Percentiles rank a stretch among this genome's conserved stretches.
Conservation (phyloP, 1,140 invertebrate species). For the Camponotus vicinus region DNA sequence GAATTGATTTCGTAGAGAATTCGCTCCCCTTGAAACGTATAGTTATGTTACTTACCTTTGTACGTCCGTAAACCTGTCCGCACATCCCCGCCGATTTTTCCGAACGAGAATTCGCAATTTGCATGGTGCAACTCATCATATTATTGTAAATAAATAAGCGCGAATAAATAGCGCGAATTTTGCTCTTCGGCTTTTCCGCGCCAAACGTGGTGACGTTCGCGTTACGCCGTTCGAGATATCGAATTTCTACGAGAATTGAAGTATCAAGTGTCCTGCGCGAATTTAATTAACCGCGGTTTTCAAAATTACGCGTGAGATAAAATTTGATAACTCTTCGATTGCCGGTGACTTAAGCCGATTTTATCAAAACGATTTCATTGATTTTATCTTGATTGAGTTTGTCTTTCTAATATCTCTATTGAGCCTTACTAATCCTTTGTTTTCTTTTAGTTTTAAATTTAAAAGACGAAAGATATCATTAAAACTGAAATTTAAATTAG, state of each 20-base stretch:
- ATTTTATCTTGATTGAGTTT: neutral
- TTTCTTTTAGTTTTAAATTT: neutral
- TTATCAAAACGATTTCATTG: neutral
- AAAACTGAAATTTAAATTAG: neutral
- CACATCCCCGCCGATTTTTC: constrained; percentile 59
- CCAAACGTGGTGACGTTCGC: constrained; percentile 40
- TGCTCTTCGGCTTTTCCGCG: constrained; percentile 61
- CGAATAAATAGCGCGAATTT: constrained; percentile 53
- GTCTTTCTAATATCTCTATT: too few species aligned
- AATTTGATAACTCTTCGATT: neutral
- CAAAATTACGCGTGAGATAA: neutral
- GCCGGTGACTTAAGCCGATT: neutral
- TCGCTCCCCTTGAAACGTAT: constrained; percentile 6
- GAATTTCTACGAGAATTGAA: neutral
- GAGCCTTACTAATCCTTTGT: neutral
- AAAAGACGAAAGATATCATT: neutral
- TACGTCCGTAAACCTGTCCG: constrained; percentile 38
- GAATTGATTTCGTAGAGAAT: constrained; percentile 77
- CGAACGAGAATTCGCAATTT: constrained; percentile 67
- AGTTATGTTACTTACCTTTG: neutral
- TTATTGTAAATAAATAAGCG: too few species aligned
- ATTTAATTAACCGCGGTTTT: neutral
- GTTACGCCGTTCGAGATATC: constrained; percentile 29
- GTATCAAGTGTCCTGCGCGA: constrained; percentile 4
- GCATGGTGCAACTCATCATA: constrained; percentile 65